Percentiles rank a stretch among this genome's conserved stretches.
Evolutionary conservation across 2,113 vertebrate genomes (phyloP).

Genomic region (Chlorodrepanis virens): DNA sequence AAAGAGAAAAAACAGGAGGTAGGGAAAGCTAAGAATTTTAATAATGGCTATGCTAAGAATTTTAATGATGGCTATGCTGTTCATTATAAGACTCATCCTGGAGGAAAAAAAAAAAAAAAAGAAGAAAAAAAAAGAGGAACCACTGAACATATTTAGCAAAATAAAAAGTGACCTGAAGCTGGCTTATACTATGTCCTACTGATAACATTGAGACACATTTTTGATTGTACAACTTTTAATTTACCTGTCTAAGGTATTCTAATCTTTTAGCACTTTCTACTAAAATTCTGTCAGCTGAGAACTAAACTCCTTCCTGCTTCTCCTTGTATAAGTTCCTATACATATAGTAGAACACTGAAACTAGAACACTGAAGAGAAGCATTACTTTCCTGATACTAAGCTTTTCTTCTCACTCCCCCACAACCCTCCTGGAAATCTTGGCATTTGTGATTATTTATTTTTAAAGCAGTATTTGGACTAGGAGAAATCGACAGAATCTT

Average conservation of each 20-base stretch:
- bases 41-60: neutral
- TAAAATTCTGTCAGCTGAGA: neutral
- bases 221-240: neutral
- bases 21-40: neutral
- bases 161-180: neutral
- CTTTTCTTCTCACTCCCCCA: neutral
- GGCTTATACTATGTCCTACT: neutral
- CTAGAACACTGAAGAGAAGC: neutral
- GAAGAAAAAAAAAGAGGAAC: neutral
- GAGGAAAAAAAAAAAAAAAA: neutral
- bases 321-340: neutral
- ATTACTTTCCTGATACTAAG: neutral
- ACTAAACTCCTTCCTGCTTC: neutral
- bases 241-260: neutral
- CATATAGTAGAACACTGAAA: neutral
- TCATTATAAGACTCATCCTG: neutral
- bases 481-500: rapidly evolving
- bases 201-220: neutral
- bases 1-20: neutral
- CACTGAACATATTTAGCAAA: neutral
- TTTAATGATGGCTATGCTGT: neutral
- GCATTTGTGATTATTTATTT: neutral
- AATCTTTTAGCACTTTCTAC: neutral
- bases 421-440: neutral
- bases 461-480: neutral